These are phyloP conservation scores for Temnothorax nylanderi DNA, from an alignment of 1,140 invertebrate genomes.

Conservation along the genomic window DNA sequence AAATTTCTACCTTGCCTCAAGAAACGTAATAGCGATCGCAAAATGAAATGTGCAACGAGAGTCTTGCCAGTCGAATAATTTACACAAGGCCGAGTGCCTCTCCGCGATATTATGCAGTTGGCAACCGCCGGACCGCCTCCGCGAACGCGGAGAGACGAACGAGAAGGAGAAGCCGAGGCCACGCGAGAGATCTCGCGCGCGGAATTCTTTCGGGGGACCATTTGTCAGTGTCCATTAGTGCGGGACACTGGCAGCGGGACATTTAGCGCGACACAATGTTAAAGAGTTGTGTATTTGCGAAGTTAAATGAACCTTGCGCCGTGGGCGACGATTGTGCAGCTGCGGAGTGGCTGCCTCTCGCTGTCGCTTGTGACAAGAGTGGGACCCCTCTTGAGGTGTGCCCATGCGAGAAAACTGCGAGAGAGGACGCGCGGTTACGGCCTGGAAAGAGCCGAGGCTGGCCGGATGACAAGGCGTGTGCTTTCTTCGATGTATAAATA, in stretches of 20 bases:
- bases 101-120: slow-evolving; percentile 23
- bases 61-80: slow-evolving; percentile 19
- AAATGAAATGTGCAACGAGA: slow-evolving; percentile 15
- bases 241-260: slow-evolving; percentile 62
- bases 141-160: background rate
- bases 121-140: background rate
- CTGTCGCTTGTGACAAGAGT: slow-evolving; percentile 40
- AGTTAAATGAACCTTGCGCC: slow-evolving; percentile 76
- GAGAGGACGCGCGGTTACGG: slow-evolving; percentile 11
- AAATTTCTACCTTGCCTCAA: background rate
- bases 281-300: slow-evolving; percentile 78
- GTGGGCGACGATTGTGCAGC: slow-evolving; percentile 76
- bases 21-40: background rate
- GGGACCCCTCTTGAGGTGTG: slow-evolving; percentile 73
- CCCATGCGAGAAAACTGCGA: slow-evolving; percentile 73
- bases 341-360: slow-evolving; percentile 58
- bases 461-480: slow-evolving; percentile 54
- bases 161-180: background rate
- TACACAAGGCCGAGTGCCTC: background rate
- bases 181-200: slow-evolving; percentile 18
- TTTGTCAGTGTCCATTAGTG: slow-evolving; percentile 76
- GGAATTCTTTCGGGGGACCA: slow-evolving; percentile 58
- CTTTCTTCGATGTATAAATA: slow-evolving; percentile 66
- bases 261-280: slow-evolving; percentile 74
- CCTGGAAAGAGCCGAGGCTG: slow-evolving; percentile 21